Evolutionary conservation across 2,888 invertebrate species (phyloP), one percentile per base, ranked within the genome.

Genomic region (Pammene fasciana): DNA sequence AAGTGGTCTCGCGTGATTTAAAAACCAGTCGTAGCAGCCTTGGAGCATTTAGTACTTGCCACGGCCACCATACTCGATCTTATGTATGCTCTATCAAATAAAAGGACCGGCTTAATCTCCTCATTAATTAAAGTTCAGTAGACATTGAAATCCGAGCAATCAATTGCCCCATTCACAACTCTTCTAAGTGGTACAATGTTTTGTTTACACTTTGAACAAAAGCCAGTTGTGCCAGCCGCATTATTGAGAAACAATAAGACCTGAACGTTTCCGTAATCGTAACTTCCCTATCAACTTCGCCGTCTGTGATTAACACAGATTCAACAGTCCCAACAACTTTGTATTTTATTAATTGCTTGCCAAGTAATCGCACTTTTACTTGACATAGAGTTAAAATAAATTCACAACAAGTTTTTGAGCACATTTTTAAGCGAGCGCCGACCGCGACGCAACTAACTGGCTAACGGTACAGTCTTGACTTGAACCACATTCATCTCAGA

Each of bases 1-100:
- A 86, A 88, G 86, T 86, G 82, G 82, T 77, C 79, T 83, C 78
- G 79, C 81, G 85, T 82, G 83, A 84, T 86, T 85, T 84, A 86
- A 88, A 89, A 90, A 88, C 87, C 85, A 82, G 88, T 88, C 84
- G 82, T 78, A 75, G 82, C 79, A 82, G 84, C 87, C 88, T 89
- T 90, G 86, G 78, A 86, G 82, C 82, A 86, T 81, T 88, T 88
- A 87, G 87, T 83, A 82, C 76, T 84, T 87, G 89, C 90, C 90
- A 89, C 89, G 87, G 90, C 90, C 88, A 84, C 55, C 54, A 60
- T 54, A 70, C 41, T 50, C 46, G 18, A 46, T 36, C 57, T 50
- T 34, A 36, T 46, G 26, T 65, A 48, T 62, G 48, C n/a, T 55
- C 57, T 45, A 46, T 46, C 34, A 61, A 41, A 65, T 13, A 57